Evolutionary conservation across 2,113 vertebrate genomes (phyloP), one percentile per base, ranked within the genome.

Genomic region (Menidia beryllina): DNA sequence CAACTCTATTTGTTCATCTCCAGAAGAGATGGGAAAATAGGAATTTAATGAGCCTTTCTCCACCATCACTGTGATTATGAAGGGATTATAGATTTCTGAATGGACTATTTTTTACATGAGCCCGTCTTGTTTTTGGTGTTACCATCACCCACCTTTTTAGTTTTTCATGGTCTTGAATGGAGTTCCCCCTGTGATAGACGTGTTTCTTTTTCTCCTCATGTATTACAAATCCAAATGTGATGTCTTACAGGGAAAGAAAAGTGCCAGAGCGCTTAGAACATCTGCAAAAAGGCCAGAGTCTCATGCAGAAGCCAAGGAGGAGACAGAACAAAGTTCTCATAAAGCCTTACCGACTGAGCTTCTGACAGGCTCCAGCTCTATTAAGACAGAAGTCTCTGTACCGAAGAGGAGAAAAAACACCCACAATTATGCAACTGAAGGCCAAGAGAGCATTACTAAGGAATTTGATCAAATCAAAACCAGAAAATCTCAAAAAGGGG

Each of bases 391-490:
- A 9, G 24, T 21, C 50, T 55, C 55, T 64, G 47, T 13, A 34
- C n/a, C 36, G 14, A 75, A 54, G 30, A 73, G 58, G 9, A 49
- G 19, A 11, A 58, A 70, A 26, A 82, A 68, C 41, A 77, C 60
- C 10, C 58, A 58, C 12, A 74, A 75, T 41, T 55, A 58, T 11
- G 60, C 49, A 21, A 57, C 69, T 20, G 72, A 85, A 53, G 75
- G 78, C 45, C 84, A 86, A 58, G 83, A 89, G 60, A 86, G 77
- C 23, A 56, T 79, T 36, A 52, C 76, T 2, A 65, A 68, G 4
- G 34, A 53, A 26, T 23, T 24, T 17, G 27, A 2, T 20, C 60
- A 67, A 51, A 58, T 39, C 4, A 47, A 27, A 80, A 20, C 27
- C 1, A 47, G 9, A 41, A 43, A 62, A 55, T 23, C 1, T 58